Percentiles rank a stretch among this genome's conserved stretches.
phyloP scores from a whole-genome alignment of 2,888 invertebrate species.

The Platerodrilus igneus region DNA sequence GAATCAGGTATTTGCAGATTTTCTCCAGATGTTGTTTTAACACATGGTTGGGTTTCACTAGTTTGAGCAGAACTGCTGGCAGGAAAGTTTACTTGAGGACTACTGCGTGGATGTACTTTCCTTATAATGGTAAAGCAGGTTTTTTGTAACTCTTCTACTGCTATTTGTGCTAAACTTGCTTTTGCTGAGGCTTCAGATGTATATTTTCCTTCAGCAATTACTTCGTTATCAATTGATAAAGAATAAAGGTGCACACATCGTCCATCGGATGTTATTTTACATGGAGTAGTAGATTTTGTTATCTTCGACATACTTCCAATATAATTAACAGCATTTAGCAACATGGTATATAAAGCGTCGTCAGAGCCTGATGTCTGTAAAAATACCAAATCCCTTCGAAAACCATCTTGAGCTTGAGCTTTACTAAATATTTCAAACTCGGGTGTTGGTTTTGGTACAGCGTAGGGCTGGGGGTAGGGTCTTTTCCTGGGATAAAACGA shows the following conservation, averaged over 20 bases:
- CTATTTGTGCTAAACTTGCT: slow-evolving; percentile 10
- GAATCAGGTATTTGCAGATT: too few species aligned
- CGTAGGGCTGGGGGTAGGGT: too few species aligned
- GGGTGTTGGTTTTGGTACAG: too few species aligned
- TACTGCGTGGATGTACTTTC: slow-evolving; percentile 13
- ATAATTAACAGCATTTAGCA: slow-evolving; percentile 9
- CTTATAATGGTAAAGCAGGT: slow-evolving; percentile 17
- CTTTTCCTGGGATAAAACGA: too few species aligned
- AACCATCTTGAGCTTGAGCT: slow-evolving; percentile 9
- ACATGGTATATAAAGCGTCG: not conserved
- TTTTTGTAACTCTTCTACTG: slow-evolving; percentile 11
- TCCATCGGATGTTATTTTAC: too few species aligned
- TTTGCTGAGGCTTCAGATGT: slow-evolving; percentile 3
- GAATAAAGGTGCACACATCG: not conserved
- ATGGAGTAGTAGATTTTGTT: too few species aligned
- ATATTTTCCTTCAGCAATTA: slow-evolving; percentile 9
- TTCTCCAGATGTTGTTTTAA: not conserved
- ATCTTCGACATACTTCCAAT: too few species aligned
- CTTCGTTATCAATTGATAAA: slow-evolving; percentile 9
- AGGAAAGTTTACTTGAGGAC: slow-evolving; percentile 9
- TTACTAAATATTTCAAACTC: slow-evolving; percentile 8
- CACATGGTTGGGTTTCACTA: not conserved
- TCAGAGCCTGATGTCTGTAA: slow-evolving; percentile 1
- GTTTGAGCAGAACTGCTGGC: not conserved
- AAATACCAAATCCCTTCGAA: slow-evolving; percentile 12